A percentile compares a stretch with the other conserved stretches of the same genome.
Conservation (phyloP, 2,888 invertebrate species). For the Teleogryllus oceanicus region DNA sequence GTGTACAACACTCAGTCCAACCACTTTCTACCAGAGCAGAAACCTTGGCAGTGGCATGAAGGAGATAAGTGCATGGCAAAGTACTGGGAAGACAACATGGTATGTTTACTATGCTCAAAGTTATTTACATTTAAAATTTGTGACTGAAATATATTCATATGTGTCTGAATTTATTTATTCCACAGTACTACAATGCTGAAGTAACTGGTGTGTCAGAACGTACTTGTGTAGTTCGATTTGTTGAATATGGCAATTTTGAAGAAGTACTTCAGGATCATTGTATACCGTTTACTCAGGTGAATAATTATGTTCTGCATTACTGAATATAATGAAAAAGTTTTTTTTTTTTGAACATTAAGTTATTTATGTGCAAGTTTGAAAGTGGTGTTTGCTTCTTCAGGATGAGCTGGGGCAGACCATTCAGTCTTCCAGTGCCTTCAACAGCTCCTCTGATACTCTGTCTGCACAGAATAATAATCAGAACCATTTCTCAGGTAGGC, state of each 20-base stretch:
- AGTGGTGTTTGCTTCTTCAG: constrained; percentile 31
- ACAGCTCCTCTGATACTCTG: constrained; percentile 33
- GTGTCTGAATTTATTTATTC: constrained; percentile 22
- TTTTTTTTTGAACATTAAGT: background rate
- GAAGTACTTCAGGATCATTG: constrained; percentile 82
- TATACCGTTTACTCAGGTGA: constrained; percentile 57
- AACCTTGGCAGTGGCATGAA: constrained; percentile 61
- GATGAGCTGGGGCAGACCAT: constrained; percentile 36
- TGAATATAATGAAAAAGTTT: background rate
- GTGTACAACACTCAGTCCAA: constrained; percentile 28
- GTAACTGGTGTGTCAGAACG: constrained; percentile 76
- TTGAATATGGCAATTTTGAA: constrained; percentile 86
- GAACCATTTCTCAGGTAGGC: constrained; percentile 38
- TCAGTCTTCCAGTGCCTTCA: constrained; percentile 38
- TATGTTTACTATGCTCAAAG: constrained; percentile 44
- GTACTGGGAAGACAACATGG: constrained; percentile 90
- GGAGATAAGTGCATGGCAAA: constrained; percentile 84
- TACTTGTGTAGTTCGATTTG: constrained; percentile 81
- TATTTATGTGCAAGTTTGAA: background rate
- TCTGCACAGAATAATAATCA: constrained; percentile 34
- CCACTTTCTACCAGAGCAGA: constrained; percentile 34
- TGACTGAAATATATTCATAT: constrained; percentile 27
- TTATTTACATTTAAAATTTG: background rate
- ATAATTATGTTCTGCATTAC: constrained; percentile 11
- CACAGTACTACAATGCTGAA: constrained; percentile 34